Base-by-base conservation (phyloP, 2,113 vertebrate genomes). In the Hipposideros armiger region DNA sequence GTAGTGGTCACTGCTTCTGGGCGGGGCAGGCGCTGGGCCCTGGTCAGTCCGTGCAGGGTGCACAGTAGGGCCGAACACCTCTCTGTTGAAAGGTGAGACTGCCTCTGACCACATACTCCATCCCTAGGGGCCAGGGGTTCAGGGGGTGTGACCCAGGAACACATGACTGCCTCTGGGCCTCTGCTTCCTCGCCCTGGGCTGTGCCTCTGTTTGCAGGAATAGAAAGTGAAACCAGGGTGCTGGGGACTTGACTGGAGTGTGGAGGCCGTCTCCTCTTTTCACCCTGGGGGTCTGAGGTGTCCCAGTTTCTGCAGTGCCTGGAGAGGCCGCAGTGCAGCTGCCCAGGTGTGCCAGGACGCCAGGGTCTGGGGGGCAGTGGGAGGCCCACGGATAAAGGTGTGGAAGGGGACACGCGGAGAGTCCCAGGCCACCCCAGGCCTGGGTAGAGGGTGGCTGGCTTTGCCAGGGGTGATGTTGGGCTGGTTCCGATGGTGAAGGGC, bases 131-230 rank as follows among this genome's bases (percentile, higher is more conserved):
- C 73, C 50, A 0, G 30, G 60, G 22, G 19, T 16, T 40, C 9
- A 5, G 5, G n/a, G 4, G 1, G 24, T 1, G 42, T 6, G 3
- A 4, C 13, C 42, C 11, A 5, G 24, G 14, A 7, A 42, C 58
- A 17, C 58, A 22, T 11, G 9, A 16, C 52, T 17, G 74, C 11
- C 45, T 26, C 30, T 16, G 0, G 4, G 66, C 62, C n/a, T 3
- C 22, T 28, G 14, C 20, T 22, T 8, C 20, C 3, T 13, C 74
- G 8, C 1, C 0, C 42, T 0, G 1, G 1, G 24, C 40, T 4
- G 8, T 7, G 76, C 69, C 14, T 22, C 14, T 3, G 0, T 47
- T 58, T 19, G 7, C 15, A 28, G 64, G 28, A 94, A 91, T 3
- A 20, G 82, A 94, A 96, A 91, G 67, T 16, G 87, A 91, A 94